A percentile compares a stretch with the other conserved stretches of the same genome.
phyloP scores from a whole-genome alignment of 2,113 vertebrate species.

The Colinus virginianus region DNA sequence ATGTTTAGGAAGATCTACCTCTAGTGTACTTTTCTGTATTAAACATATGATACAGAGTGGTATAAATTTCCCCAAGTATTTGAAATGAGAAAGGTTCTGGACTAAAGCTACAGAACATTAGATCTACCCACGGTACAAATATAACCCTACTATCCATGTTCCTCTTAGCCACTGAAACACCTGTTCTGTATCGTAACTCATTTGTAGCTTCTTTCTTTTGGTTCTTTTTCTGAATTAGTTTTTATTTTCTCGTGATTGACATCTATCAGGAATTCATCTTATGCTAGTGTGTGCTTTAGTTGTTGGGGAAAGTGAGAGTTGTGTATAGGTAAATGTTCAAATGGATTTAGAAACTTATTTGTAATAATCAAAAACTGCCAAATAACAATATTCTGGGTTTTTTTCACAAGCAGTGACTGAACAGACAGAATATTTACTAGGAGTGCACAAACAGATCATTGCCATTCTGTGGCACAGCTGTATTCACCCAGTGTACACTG shows the following conservation, averaged over 20 bases:
- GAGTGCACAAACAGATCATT: neutral
- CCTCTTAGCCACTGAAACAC: neutral
- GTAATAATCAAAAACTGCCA: neutral
- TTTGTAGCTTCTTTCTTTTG: neutral
- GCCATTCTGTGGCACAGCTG: neutral
- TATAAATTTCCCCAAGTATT: neutral
- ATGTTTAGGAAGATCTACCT: neutral
- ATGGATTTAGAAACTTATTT: neutral
- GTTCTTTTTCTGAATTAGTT: neutral
- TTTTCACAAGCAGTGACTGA: neutral
- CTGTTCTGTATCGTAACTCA: neutral
- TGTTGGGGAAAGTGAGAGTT: neutral
- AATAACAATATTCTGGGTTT: neutral
- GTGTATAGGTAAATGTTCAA: neutral
- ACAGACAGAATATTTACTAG: neutral
- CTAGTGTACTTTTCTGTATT: neutral
- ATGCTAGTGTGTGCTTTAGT: neutral
- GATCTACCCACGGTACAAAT: neutral
- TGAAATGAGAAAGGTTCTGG: neutral
- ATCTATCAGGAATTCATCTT: neutral
- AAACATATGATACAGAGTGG: neutral
- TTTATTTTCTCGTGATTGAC: neutral
- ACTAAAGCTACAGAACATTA: neutral
- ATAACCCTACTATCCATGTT: neutral
- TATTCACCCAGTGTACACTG: neutral